Evolutionary conservation across 2,113 vertebrate species (phyloP).

Genomic region (Mus pahari): DNA sequence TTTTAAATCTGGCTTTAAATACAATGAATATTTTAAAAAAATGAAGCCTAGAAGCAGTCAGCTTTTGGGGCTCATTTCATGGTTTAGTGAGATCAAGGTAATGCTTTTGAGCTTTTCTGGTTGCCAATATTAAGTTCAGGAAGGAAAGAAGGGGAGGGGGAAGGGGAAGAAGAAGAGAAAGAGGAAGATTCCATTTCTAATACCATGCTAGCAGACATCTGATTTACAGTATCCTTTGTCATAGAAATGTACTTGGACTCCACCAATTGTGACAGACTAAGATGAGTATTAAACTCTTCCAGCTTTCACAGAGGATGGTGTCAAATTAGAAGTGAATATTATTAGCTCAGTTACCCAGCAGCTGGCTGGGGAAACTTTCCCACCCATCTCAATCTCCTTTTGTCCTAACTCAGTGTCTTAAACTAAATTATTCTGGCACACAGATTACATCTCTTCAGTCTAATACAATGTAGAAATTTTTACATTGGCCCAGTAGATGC

Average conservation of each 20-base stretch:
- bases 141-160: background rate
- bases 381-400: background rate
- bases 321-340: background rate
- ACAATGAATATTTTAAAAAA: background rate
- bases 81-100: background rate
- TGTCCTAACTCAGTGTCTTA: background rate
- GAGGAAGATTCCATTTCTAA: background rate
- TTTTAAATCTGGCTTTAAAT: background rate
- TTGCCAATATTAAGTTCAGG: background rate
- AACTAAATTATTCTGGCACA: background rate
- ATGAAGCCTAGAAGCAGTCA: background rate
- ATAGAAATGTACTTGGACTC: background rate
- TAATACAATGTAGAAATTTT: conserved; percentile 42
- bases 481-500: background rate
- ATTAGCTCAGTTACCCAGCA: background rate
- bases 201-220: background rate
- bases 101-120: background rate
- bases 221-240: background rate
- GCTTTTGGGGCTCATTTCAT: background rate
- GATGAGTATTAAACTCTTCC: background rate
- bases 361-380: background rate
- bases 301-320: background rate
- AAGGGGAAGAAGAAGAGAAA: background rate
- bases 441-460: background rate
- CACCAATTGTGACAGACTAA: background rate